These are phyloP conservation scores for Spilogale gracilis DNA, from an alignment of 2,113 vertebrate species.

Conservation along the genomic window DNA sequence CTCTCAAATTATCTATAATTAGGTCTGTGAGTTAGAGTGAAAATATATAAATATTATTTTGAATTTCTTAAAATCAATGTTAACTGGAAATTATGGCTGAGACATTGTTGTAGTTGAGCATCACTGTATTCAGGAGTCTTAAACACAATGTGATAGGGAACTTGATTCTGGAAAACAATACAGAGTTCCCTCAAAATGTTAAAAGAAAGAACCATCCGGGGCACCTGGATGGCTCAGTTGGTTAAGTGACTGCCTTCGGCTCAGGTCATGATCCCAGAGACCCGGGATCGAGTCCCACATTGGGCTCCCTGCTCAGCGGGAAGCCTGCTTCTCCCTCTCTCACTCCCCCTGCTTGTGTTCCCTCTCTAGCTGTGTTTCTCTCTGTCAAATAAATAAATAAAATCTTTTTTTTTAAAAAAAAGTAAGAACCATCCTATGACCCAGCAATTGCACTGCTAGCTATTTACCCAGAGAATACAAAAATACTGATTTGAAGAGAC, in stretches of 20 bases:
- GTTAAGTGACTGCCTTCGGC: no score
- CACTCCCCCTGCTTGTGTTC: no score
- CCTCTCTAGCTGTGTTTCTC: no score
- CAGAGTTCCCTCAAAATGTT: not conserved
- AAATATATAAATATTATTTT: constrained; percentile 6
- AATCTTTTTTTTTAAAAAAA: no score
- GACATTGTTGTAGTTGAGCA: not conserved
- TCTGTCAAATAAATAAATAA: no score
- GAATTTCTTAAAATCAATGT: constrained; percentile 9
- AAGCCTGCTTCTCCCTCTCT: no score
- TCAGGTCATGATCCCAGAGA: no score
- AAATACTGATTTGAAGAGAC: not conserved
- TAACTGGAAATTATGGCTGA: not conserved
- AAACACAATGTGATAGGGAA: not conserved
- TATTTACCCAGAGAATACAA: not conserved
- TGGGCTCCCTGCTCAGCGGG: no score
- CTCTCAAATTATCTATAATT: constrained; percentile 43
- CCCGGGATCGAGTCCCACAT: no score
- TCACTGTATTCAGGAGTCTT: not conserved
- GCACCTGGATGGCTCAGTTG: no score
- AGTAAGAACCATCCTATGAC: not conserved
- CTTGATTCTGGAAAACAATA: not conserved
- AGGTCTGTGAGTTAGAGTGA: constrained; percentile 31
- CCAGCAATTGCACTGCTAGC: not conserved
- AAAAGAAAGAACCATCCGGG: not conserved